Percentiles rank a stretch among this genome's conserved stretches.
Conservation (phyloP, 2,888 invertebrate species). For the Antheraea yamamai region DNA sequence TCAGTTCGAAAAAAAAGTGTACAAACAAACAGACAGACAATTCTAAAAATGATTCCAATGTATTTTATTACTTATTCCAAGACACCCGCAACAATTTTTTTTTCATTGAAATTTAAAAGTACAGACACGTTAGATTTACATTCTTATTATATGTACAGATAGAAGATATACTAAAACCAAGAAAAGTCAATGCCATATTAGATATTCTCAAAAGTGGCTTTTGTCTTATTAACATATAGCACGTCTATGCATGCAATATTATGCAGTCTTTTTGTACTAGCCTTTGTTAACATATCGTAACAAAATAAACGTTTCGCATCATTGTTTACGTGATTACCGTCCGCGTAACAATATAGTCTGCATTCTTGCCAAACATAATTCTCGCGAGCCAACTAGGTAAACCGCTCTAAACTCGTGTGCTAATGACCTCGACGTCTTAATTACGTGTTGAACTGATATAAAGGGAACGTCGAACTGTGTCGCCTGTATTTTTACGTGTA, state of each 20-base stretch:
- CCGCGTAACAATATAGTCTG: slow-evolving; percentile 7
- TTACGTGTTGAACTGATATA: slow-evolving; percentile 21
- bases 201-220: not conserved
- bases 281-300: not conserved
- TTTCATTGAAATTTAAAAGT: no score
- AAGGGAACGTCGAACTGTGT: slow-evolving; percentile 21
- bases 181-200: no score
- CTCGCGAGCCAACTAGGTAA: slow-evolving; percentile 7
- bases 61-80: no score
- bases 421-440: slow-evolving; percentile 27
- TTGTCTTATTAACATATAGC: not conserved
- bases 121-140: no score
- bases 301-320: not conserved
- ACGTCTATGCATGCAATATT: not conserved
- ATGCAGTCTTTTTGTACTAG: not conserved
- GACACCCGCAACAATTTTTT: no score
- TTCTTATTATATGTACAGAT: no score
- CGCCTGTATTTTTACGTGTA: slow-evolving; percentile 14
- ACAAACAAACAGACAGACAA: no score
- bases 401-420: slow-evolving; percentile 20
- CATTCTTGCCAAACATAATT: slow-evolving; percentile 4
- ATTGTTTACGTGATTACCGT: not conserved
- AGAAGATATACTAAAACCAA: no score
- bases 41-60: no score
- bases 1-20: no score